Evolutionary conservation across 2,888 invertebrate species (phyloP).

Genomic region (Lypha dubia): DNA sequence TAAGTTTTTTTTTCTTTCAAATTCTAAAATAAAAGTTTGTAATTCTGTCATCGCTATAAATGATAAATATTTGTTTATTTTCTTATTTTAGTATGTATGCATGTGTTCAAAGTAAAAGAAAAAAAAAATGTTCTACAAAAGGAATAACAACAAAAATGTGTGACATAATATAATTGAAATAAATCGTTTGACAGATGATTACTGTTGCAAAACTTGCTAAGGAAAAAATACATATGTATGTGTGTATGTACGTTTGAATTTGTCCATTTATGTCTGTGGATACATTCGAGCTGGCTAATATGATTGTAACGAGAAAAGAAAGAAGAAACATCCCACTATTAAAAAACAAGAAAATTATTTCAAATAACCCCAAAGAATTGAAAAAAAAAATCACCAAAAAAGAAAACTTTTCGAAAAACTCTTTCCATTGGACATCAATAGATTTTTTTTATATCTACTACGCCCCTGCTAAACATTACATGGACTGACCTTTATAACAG

Average conservation of each 20-base stretch:
- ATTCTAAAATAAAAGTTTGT: slow-evolving; percentile 43
- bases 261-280: no score
- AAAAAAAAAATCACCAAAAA: slow-evolving; percentile 34
- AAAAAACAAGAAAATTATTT: slow-evolving; percentile 12
- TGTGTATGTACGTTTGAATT: no score
- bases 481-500: slow-evolving; percentile 51
- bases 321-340: neutral
- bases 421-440: slow-evolving; percentile 42
- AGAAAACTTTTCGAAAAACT: slow-evolving; percentile 19
- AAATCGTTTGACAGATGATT: slow-evolving; percentile 71
- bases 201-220: slow-evolving; percentile 30
- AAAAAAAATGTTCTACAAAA: slow-evolving; percentile 28
- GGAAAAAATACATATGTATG: neutral
- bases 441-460: slow-evolving; percentile 37
- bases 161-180: slow-evolving; percentile 71
- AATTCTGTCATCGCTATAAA: slow-evolving; percentile 64
- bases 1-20: slow-evolving; percentile 10
- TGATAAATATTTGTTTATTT: slow-evolving; percentile 34
- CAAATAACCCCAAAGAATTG: slow-evolving; percentile 51
- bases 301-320: slow-evolving; percentile 19
- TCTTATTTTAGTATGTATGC: neutral
- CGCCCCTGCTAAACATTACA: slow-evolving; percentile 41
- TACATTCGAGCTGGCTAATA: neutral
- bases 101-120: slow-evolving; percentile 26
- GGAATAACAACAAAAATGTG: slow-evolving; percentile 59